These are phyloP conservation scores for Pantherophis vulpinus DNA, from an alignment of 2,797 vertebrate species.

Conservation along the genomic window DNA sequence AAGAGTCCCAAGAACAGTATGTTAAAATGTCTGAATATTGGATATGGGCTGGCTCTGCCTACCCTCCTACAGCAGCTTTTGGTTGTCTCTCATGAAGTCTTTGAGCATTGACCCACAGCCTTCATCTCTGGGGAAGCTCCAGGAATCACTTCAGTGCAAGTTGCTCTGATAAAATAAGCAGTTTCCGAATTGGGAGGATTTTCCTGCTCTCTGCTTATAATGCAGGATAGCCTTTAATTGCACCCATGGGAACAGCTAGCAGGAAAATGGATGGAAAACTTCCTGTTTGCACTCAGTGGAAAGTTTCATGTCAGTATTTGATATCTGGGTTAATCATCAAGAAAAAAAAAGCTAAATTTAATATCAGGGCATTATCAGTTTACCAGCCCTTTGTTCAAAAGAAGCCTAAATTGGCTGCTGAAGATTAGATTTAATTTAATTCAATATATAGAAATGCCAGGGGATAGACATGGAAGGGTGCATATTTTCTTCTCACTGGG, in stretches of 20 bases:
- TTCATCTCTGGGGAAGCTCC: neutral
- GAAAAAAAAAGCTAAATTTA: neutral
- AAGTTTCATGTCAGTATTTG: neutral
- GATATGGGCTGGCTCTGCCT: neutral
- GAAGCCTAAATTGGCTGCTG: neutral
- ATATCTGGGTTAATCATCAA: neutral
- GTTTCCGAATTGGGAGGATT: neutral
- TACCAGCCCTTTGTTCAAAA: neutral
- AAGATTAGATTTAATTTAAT: neutral
- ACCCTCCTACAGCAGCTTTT: neutral
- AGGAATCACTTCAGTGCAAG: neutral
- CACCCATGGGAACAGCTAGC: neutral
- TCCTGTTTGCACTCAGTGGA: neutral
- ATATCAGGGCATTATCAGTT: neutral
- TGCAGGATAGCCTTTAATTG: neutral
- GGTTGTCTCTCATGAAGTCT: neutral
- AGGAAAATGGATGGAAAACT: neutral
- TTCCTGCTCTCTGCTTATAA: neutral
- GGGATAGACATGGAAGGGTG: neutral
- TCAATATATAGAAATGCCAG: neutral
- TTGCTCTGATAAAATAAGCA: neutral
- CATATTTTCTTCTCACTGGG: neutral
- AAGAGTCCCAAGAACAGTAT: neutral
- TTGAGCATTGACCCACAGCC: neutral
- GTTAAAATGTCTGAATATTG: neutral